These are phyloP conservation scores for Euthynnus affinis DNA, from an alignment of 2,797 vertebrate species.

Conservation along the genomic window DNA sequence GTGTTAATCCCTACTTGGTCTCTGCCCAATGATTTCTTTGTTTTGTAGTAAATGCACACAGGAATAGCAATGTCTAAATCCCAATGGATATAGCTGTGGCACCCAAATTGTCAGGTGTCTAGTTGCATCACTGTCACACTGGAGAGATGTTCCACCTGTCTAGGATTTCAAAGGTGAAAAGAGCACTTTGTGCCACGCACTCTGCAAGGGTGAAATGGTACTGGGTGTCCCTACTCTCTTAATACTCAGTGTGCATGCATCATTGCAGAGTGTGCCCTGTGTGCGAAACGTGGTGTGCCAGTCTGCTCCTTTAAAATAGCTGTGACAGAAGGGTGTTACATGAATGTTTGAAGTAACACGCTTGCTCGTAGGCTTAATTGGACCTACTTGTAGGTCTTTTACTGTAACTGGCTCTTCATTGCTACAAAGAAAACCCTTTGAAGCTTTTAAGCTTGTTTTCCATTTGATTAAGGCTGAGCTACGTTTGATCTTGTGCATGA, in stretches of 20 bases:
- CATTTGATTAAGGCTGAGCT: constrained; percentile 22
- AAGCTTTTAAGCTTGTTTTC: constrained; percentile 36
- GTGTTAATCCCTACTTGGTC: not conserved
- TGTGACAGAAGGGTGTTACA: constrained; percentile 13
- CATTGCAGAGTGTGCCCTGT: not conserved
- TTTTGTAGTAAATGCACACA: constrained; percentile 63
- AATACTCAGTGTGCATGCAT: constrained; percentile 6
- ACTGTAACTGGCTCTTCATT: constrained; percentile 32
- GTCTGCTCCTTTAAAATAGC: constrained; percentile 35
- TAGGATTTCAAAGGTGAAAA: constrained; percentile 64
- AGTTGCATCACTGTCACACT: constrained; percentile 58
- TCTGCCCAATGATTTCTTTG: constrained; percentile 54
- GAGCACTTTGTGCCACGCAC: constrained; percentile 50
- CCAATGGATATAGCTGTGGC: constrained; percentile 41
- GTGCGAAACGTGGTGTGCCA: not conserved
- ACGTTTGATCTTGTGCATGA: constrained; percentile 52
- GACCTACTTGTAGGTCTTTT: constrained; percentile 44
- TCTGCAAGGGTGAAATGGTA: constrained; percentile 40
- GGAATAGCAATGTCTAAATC: constrained; percentile 65
- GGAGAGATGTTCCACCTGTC: constrained; percentile 64
- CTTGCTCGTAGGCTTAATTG: constrained; percentile 35
- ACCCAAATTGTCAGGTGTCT: constrained; percentile 59
- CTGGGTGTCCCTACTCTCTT: constrained; percentile 26
- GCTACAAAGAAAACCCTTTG: constrained; percentile 41
- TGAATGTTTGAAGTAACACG: constrained; percentile 24